Evolutionary conservation across 2,797 vertebrate species (phyloP).

Genomic region (Falco columbarius): DNA sequence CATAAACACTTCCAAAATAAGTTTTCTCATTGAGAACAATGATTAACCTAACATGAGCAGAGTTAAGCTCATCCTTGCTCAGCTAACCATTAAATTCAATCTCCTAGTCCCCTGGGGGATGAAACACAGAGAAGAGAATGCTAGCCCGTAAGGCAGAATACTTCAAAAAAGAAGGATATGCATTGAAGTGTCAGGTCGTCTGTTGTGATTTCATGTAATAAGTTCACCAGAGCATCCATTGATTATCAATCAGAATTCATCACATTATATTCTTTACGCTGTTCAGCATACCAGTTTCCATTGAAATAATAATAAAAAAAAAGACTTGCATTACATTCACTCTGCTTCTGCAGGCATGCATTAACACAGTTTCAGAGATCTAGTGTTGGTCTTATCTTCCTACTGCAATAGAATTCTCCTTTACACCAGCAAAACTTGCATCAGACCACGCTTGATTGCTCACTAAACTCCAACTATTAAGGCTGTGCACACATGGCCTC

Average conservation of each 20-base stretch:
- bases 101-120: neutral
- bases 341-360: neutral
- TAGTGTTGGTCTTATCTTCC: neutral
- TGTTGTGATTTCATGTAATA: conserved; percentile 26
- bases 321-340: neutral
- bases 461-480: neutral
- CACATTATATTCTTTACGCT: neutral
- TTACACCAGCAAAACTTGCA: neutral
- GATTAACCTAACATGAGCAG: neutral
- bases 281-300: neutral
- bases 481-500: rapidly evolving
- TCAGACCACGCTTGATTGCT: neutral
- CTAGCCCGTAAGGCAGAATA: neutral
- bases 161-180: neutral
- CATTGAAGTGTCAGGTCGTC: conserved; percentile 10
- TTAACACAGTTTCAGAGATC: neutral
- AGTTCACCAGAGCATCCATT: conserved; percentile 11
- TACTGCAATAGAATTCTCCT: neutral
- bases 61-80: conserved; percentile 32
- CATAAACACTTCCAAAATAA: neutral
- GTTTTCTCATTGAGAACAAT: neutral
- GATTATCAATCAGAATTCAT: conserved; percentile 41
- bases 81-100: conserved; percentile 59
- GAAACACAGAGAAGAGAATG: neutral
- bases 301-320: neutral